Base-by-base conservation (phyloP, 2,888 invertebrate species). In the Carcina quercana region DNA sequence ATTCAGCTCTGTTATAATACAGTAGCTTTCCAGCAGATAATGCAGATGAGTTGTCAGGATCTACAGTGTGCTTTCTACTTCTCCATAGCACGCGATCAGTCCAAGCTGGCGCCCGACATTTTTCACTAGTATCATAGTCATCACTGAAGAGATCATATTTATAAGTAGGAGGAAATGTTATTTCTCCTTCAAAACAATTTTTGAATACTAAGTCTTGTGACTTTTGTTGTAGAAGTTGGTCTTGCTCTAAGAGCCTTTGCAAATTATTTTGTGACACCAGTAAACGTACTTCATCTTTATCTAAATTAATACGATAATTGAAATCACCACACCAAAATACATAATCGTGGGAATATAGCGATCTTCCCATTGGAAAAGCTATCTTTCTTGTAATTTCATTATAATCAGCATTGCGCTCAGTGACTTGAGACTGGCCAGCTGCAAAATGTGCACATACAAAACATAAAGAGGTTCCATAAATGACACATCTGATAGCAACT, bases 311-410 rank as follows among this genome's bases (percentile, higher is more conserved):
- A 35, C 99, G 89, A 65, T 99, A 99, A 71, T 99, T 99, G 70
- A 99, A 99, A 80, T 99, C 99, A 1, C 99, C 99, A 69, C 98
- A 96, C 98, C 98, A 99, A 74, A 99, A 98, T 1, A 99, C 91
- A 68, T 97, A 98, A 76, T 99, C 99, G 64, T 99, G 98, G 1
- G 96, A 94, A 67, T 95, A 94, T 4, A 98, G 79, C 0, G 94
- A 93, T 38, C 96, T 87, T 6, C 96, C 96, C 94, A 96, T 94
- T 1, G 96, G 95, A 64, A 96, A 96, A 5, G 91, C 88, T 34
- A 95, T 86, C 85, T 96, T 97, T 50, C 94, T 87, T 1, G 94
- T 94, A 36, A 99, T 98, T 83, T 98, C 98, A 13, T 93, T 91
- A 67, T 95, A 99, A 76, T 99, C 98, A 5, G 95, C 95, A 78